A percentile compares a stretch with the other conserved stretches of the same genome.
Evolutionary conservation across 2,113 vertebrate genomes (phyloP).

Genomic region (Hippocampus mohnikei): DNA sequence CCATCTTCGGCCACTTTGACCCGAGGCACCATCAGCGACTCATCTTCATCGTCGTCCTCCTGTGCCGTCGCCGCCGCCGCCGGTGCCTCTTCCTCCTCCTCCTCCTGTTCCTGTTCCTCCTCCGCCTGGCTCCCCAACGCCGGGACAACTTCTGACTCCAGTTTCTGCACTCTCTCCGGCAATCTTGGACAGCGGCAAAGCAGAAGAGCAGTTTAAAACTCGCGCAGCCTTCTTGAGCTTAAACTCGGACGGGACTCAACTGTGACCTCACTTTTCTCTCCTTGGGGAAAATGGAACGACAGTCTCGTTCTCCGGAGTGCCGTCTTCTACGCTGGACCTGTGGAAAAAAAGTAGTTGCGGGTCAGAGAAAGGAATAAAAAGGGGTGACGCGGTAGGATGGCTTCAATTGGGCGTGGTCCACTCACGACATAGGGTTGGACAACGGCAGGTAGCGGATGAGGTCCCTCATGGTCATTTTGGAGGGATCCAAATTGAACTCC

Average conservation of each 20-base stretch:
- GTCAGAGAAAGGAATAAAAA: background rate
- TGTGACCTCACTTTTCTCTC: constrained; percentile 74
- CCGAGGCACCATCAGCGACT: constrained; percentile 82
- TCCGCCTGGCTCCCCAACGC: background rate
- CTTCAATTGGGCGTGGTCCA: constrained; percentile 3
- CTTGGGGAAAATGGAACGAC: constrained; percentile 57
- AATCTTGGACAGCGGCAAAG: constrained; percentile 29
- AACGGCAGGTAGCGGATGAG: constrained; percentile 90
- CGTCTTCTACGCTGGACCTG: constrained; percentile 79
- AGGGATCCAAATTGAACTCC: constrained; percentile 79
- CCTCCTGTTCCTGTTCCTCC: constrained; percentile 49
- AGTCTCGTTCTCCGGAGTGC: constrained; percentile 73
- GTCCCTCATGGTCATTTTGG: constrained; percentile 98
- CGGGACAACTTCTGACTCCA: background rate
- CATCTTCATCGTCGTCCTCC: constrained; percentile 70
- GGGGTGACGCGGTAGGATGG: background rate
- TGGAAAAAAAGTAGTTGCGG: background rate
- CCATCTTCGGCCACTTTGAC: constrained; percentile 98
- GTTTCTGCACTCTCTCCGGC: constrained; percentile 34
- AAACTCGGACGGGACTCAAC: background rate
- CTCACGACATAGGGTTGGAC: constrained; percentile 94
- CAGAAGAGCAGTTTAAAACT: background rate
- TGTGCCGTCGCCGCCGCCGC: constrained; percentile 56
- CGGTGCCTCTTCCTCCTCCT: background rate
- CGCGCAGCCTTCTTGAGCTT: background rate